These are phyloP conservation scores for Solenopsis fugax DNA, from an alignment of 1,140 invertebrate genomes.

Conservation along the genomic window DNA sequence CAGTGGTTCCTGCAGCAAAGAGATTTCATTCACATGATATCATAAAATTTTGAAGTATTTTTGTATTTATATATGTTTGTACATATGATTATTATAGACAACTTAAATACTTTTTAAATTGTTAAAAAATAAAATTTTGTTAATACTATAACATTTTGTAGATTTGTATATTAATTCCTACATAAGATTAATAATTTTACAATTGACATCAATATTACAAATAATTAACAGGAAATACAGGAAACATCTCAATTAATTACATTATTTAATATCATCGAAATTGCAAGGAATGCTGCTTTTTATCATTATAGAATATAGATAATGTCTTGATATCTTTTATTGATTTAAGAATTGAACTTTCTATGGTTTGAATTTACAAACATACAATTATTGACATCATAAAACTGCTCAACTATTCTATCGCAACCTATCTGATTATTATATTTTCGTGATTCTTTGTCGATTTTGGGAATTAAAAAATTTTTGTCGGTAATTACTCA, in stretches of 20 bases:
- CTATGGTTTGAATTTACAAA: too few species aligned
- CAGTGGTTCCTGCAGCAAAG: neutral
- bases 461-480: too few species aligned
- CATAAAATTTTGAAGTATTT: neutral
- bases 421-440: too few species aligned
- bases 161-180: neutral
- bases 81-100: neutral
- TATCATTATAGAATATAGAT: too few species aligned
- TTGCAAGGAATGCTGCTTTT: too few species aligned
- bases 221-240: neutral
- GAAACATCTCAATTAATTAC: neutral
- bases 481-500: too few species aligned
- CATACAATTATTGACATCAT: too few species aligned
- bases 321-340: too few species aligned
- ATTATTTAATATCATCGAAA: neutral
- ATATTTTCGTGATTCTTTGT: too few species aligned
- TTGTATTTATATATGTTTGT: conserved; percentile 27
- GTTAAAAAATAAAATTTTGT: conserved; percentile 20
- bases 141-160: neutral
- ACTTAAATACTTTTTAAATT: conserved; percentile 15
- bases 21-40: neutral
- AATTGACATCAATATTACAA: neutral
- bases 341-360: too few species aligned
- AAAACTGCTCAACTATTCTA: too few species aligned
- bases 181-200: neutral